Evolutionary conservation across 2,888 invertebrate genomes (phyloP).

Genomic region (Cantharis rufa): DNA sequence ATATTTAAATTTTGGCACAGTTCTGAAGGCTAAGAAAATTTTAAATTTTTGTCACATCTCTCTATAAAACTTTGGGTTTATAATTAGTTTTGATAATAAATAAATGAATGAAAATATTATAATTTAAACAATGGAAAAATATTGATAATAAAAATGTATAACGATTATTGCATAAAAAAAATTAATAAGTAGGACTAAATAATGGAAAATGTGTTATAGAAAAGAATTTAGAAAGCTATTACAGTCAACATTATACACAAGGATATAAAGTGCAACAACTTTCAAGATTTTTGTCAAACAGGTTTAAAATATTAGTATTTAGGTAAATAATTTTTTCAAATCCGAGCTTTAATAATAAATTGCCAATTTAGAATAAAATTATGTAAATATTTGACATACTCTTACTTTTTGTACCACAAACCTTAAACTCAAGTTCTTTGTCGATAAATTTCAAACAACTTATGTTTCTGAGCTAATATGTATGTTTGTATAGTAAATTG

Average conservation of each 20-base stretch:
- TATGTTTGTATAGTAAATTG: background rate
- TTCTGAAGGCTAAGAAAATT: background rate
- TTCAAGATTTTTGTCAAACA: background rate
- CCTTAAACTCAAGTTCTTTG: background rate
- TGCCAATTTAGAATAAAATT: background rate
- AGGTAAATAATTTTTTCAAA: background rate
- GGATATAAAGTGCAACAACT: constrained; percentile 2
- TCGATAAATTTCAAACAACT: background rate
- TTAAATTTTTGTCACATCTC: background rate
- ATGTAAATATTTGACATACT: background rate
- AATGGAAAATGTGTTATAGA: background rate
- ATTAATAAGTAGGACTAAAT: background rate
- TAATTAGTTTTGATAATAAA: background rate
- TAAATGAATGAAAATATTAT: background rate
- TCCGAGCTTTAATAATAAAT: background rate
- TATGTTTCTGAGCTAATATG: background rate
- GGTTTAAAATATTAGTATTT: background rate
- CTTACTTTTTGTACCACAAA: background rate
- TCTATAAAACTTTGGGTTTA: background rate
- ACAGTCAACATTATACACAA: background rate
- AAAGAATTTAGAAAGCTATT: constrained; percentile 1
- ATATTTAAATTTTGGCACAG: background rate
- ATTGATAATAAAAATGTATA: background rate
- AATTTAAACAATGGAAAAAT: background rate
- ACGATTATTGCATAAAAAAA: background rate